Evolutionary conservation across 1,140 invertebrate species (phyloP).

Genomic region (Drosophila punjabiensis): DNA sequence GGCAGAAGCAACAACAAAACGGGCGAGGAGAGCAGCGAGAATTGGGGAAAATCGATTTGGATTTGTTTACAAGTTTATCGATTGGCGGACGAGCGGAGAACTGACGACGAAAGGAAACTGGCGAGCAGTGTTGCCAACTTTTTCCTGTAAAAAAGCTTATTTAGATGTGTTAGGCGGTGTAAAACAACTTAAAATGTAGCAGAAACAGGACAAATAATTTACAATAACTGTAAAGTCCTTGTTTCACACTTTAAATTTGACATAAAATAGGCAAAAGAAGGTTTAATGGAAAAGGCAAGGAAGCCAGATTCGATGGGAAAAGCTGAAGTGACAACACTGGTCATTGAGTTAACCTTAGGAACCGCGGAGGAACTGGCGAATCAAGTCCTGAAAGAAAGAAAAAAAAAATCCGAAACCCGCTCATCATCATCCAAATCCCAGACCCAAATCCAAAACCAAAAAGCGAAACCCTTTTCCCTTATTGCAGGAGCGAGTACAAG

Average conservation of each 20-base stretch:
- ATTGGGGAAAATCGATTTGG: constrained; percentile 77
- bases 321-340: constrained; percentile 6
- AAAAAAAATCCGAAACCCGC: background rate
- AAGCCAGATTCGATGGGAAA: constrained; percentile 2
- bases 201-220: background rate
- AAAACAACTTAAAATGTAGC: background rate
- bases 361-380: constrained; percentile 13
- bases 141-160: background rate
- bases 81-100: constrained; percentile 38
- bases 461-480: constrained; percentile 20
- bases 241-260: background rate
- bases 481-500: constrained; percentile 52
- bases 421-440: constrained; percentile 10
- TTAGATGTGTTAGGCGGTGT: background rate
- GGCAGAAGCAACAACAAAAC: constrained; percentile 58
- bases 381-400: background rate
- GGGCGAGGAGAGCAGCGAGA: constrained; percentile 56
- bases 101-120: background rate
- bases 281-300: background rate
- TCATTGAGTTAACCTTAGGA: constrained; percentile 50
- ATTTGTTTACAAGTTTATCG: constrained; percentile 80
- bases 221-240: background rate
- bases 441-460: constrained; percentile 24
- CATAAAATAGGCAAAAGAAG: background rate
- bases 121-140: constrained; percentile 15